Evolutionary conservation across 2,797 vertebrate genomes (phyloP).

Genomic region (Hoplostethus mediterraneus): DNA sequence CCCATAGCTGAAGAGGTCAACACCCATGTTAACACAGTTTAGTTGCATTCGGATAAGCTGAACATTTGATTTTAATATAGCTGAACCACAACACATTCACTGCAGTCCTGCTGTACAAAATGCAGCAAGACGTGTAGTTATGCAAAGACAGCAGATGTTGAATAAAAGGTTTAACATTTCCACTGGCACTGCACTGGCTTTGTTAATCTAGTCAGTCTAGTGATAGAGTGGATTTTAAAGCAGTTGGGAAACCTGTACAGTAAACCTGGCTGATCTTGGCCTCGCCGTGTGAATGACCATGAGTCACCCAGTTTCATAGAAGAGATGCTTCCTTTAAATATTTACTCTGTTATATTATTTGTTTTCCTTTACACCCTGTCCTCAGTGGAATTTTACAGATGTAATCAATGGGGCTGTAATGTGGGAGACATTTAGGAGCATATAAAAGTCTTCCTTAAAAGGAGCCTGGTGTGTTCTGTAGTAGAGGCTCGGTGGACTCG

Average conservation of each 20-base stretch:
- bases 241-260: not conserved
- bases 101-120: not conserved
- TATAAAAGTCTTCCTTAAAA: conserved; percentile 80
- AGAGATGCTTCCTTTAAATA: conserved; percentile 41
- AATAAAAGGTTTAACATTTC: not conserved
- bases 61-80: conserved; percentile 10
- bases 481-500: conserved; percentile 68
- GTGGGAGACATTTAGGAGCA: conserved; percentile 60
- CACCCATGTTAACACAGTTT: not conserved
- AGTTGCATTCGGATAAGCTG: conserved; percentile 16
- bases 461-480: conserved; percentile 59
- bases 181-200: not conserved
- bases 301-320: conserved; percentile 43
- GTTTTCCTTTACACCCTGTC: conserved; percentile 40
- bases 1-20: conserved; percentile 59
- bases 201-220: not conserved
- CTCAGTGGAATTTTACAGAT: conserved; percentile 44
- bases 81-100: not conserved
- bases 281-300: conserved; percentile 11
- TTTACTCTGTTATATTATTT: conserved; percentile 49
- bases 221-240: conserved; percentile 8
- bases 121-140: not conserved
- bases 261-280: not conserved
- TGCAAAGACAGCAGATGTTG: not conserved
- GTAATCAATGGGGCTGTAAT: conserved; percentile 62